Conservation (phyloP, 1,140 invertebrate genomes). For the Brevipalpus yothersi region DNA sequence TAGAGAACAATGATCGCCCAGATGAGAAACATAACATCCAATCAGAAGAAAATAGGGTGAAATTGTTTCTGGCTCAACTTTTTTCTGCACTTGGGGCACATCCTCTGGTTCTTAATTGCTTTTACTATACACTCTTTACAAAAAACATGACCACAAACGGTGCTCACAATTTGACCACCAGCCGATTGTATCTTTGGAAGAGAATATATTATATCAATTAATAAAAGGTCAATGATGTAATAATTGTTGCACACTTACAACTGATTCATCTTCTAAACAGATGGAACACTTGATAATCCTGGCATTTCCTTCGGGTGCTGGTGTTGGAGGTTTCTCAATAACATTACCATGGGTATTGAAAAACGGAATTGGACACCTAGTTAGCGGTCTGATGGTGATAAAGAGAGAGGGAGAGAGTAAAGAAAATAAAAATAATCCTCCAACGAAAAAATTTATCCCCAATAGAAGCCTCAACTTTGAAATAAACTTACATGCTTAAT, state of each 20-base stretch:
- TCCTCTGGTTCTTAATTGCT: not conserved
- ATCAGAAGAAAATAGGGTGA: not conserved
- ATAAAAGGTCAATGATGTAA: not conserved
- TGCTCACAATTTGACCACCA: not conserved
- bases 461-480: too few species aligned
- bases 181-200: not conserved
- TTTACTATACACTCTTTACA: not conserved
- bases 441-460: not conserved
- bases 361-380: not conserved
- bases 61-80: not conserved
- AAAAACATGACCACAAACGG: conserved; percentile 1
- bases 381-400: not conserved
- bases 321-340: not conserved
- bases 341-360: not conserved
- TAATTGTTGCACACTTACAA: not conserved
- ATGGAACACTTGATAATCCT: not conserved
- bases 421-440: not conserved
- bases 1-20: too few species aligned
- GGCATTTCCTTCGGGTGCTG: not conserved
- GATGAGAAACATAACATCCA: too few species aligned
- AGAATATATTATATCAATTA: not conserved
- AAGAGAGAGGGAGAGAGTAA: not conserved
- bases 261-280: not conserved
- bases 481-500: too few species aligned
- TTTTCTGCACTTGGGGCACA: not conserved